Conservation (phyloP, 1,140 invertebrate species). For the Elysia chlorotica region DNA sequence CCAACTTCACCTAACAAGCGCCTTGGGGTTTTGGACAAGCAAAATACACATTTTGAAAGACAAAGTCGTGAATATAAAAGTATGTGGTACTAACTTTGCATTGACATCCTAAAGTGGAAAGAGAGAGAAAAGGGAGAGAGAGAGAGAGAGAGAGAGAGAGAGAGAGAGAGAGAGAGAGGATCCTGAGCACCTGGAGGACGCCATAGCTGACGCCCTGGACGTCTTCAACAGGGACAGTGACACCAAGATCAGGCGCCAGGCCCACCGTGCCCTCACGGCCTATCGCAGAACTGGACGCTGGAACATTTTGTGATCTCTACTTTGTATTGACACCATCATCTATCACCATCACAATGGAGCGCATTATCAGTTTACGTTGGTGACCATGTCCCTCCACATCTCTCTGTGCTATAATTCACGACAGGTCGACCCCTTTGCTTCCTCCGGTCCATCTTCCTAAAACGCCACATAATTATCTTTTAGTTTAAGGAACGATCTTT, state of each 20-base stretch:
- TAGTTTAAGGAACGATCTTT: neutral
- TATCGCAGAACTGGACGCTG: slow-evolving; percentile 57
- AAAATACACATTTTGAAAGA: no score
- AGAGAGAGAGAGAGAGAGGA: slow-evolving; percentile 29
- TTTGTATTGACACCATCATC: neutral
- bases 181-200: slow-evolving; percentile 49
- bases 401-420: neutral
- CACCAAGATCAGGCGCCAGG: slow-evolving; percentile 49
- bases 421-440: no score
- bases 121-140: neutral
- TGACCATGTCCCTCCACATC: neutral
- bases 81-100: neutral
- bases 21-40: no score
- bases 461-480: no score
- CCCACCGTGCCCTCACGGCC: slow-evolving; percentile 50
- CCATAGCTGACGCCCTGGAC: slow-evolving; percentile 49
- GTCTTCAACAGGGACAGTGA: slow-evolving; percentile 53
- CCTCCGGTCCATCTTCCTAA: no score
- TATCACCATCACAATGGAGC: neutral
- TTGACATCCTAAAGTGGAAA: neutral
- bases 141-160: neutral
- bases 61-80: no score
- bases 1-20: no score
- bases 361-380: neutral
- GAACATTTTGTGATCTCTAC: slow-evolving; percentile 48